Percentiles rank a stretch among this genome's conserved stretches.
Evolutionary conservation across 2,113 vertebrate genomes (phyloP).

Genomic region (human (Homo sapiens)): GRCh38 chr3:76308501-76309000

Average conservation of each 20-base stretch:
- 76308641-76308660: not conserved
- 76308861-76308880: slow-evolving; percentile 18
- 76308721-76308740: not conserved
- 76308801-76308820: not conserved
- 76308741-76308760: not conserved
- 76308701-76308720: not conserved
- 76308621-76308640: not conserved
- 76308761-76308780: not conserved
- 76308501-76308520: not conserved
- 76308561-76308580: not conserved
- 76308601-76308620: not conserved
- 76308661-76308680: not conserved
- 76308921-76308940: not conserved
- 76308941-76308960: not conserved
- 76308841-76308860: not conserved
- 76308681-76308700: not conserved
- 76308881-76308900: not conserved
- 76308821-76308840: not conserved
- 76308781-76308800: not conserved
- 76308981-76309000: not conserved
- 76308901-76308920: not conserved
- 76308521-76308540: not conserved
- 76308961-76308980: not conserved
- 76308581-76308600: not conserved
- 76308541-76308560: not conserved